Evolutionary conservation across 2,797 vertebrate species (phyloP).

Genomic region (Dryobates pubescens): DNA sequence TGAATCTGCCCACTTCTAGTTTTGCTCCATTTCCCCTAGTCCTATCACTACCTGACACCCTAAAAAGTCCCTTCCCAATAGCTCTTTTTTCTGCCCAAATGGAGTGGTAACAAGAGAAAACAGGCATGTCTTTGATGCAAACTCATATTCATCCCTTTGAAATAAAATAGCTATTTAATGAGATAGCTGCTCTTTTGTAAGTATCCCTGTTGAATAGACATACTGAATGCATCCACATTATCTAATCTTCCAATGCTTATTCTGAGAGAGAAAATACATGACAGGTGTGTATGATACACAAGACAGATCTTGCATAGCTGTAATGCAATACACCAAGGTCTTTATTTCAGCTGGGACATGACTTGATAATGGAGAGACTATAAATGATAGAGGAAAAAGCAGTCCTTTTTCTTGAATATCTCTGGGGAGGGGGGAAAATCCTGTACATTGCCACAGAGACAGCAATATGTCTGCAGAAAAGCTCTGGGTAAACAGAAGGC

Average conservation of each 20-base stretch:
- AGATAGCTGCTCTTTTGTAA: background rate
- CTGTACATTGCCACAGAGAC: background rate
- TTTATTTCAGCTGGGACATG: background rate
- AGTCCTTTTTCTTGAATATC: background rate
- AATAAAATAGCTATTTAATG: background rate
- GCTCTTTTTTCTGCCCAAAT: background rate
- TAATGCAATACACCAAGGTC: background rate
- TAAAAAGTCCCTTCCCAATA: background rate
- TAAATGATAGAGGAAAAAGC: background rate
- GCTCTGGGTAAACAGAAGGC: background rate
- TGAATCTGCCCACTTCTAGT: too few relatives aligned
- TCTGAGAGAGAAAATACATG: background rate
- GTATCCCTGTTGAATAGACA: background rate
- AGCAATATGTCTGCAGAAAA: background rate
- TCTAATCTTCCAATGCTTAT: background rate
- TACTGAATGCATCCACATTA: background rate
- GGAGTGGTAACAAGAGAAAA: background rate
- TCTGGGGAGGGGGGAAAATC: background rate
- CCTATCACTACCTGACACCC: too few relatives aligned
- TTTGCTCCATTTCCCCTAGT: too few relatives aligned
- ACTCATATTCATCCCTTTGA: background rate
- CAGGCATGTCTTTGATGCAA: background rate
- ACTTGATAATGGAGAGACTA: conserved; percentile 3
- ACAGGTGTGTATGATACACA: background rate
- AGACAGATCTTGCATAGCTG: background rate